These are phyloP conservation scores for Falco biarmicus DNA, from an alignment of 2,797 vertebrate genomes.

Conservation along the genomic window DNA sequence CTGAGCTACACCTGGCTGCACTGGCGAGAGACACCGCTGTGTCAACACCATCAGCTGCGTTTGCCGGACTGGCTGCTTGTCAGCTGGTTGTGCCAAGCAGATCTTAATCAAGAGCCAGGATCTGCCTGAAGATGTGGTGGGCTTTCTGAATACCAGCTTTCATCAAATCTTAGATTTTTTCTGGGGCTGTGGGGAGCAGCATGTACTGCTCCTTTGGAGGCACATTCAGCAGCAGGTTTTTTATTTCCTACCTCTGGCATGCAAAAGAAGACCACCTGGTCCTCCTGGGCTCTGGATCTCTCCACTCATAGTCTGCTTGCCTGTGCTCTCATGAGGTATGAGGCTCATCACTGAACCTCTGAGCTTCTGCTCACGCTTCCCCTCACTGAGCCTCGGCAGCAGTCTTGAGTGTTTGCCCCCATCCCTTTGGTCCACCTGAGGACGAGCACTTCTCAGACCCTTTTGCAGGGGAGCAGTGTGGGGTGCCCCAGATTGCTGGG, in stretches of 20 bases:
- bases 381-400: not conserved
- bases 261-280: not conserved
- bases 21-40: not conserved
- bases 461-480: not conserved
- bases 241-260: not conserved
- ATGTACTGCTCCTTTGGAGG: not conserved
- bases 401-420: not conserved
- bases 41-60: not conserved
- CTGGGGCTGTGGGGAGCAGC: not conserved
- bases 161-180: not conserved
- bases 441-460: not conserved
- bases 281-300: not conserved
- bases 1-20: not conserved
- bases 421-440: not conserved
- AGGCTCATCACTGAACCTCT: not conserved
- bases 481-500: not conserved
- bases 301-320: not conserved
- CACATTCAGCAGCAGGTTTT: not conserved
- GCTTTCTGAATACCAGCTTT: not conserved
- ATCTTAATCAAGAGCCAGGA: not conserved
- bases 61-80: conserved; percentile 18
- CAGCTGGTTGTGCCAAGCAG: not conserved
- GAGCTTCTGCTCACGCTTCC: not conserved
- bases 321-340: not conserved
- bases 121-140: not conserved